These are phyloP conservation scores for Sebastes alutus DNA, from an alignment of 2,797 vertebrate genomes.

Conservation along the genomic window DNA sequence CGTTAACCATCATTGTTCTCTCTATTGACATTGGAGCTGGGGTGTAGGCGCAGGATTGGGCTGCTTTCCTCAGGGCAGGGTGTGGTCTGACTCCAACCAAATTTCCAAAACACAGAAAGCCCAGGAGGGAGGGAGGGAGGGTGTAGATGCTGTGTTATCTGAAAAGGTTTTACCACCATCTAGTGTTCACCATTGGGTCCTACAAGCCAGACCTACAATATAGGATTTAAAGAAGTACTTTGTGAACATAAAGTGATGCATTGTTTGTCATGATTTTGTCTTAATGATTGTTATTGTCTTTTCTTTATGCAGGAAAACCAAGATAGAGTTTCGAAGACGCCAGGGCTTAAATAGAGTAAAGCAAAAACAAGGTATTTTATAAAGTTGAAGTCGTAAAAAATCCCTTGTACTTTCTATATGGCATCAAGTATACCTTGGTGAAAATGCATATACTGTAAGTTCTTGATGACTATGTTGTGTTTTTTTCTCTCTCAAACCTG, in stretches of 20 bases:
- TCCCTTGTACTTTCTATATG: not conserved
- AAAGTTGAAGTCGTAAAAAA: not conserved
- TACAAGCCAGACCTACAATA: constrained; percentile 4
- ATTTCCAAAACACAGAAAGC: constrained; percentile 61
- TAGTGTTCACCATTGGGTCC: constrained; percentile 65
- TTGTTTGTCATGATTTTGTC: not conserved
- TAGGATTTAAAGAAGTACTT: not conserved
- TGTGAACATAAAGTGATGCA: not conserved
- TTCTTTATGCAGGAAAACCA: constrained; percentile 66
- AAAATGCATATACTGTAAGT: not conserved
- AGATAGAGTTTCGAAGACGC: constrained; percentile 53
- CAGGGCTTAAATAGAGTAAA: constrained; percentile 50
- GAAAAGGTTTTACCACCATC: constrained; percentile 67
- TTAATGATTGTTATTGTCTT: constrained; percentile 11
- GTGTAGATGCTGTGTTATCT: not conserved
- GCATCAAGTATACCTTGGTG: not conserved
- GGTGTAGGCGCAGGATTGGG: constrained; percentile 31
- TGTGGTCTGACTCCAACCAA: constrained; percentile 63
- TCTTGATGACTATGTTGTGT: not conserved
- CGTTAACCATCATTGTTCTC: constrained; percentile 51
- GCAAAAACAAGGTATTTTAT: constrained; percentile 70
- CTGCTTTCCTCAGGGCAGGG: constrained; percentile 64
- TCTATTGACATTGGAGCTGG: constrained; percentile 54
- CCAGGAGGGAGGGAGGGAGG: not conserved
- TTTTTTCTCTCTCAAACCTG: not conserved